Evolutionary conservation across 2,113 vertebrate genomes (phyloP).

Genomic region (Manacus vitellinus): DNA sequence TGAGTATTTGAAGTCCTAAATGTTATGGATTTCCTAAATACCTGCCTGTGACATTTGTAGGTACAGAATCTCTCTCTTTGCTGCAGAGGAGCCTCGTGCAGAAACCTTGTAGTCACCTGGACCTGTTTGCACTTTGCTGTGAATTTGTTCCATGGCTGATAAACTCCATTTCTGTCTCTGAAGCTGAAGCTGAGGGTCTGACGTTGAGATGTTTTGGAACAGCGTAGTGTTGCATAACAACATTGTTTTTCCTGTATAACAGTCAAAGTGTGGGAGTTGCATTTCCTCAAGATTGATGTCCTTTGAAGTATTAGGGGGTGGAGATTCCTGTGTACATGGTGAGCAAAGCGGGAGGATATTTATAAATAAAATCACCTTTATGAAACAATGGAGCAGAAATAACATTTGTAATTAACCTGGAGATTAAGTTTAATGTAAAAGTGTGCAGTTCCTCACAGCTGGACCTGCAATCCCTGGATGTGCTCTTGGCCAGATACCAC

Average conservation of each 20-base stretch:
- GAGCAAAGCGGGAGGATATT: background rate
- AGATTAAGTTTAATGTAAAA: background rate
- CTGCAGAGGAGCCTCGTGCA: background rate
- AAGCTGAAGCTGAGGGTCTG: background rate
- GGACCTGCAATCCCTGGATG: background rate
- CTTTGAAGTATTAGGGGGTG: constrained; percentile 18
- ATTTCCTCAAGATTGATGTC: constrained; percentile 46
- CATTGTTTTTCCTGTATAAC: constrained; percentile 28
- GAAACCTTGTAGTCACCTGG: background rate
- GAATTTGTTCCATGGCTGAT: background rate
- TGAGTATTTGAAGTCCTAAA: background rate
- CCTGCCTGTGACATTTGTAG: background rate
- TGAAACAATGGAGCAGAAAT: constrained; percentile 55
- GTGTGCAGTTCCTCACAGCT: background rate
- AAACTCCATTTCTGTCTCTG: background rate
- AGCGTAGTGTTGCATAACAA: background rate
- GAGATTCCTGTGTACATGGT: constrained; percentile 47
- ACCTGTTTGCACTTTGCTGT: background rate
- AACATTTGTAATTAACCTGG: background rate
- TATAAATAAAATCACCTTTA: constrained; percentile 24
- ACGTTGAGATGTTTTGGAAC: constrained; percentile 24
- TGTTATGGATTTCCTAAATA: background rate
- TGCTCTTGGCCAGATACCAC: background rate
- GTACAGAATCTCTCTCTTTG: background rate
- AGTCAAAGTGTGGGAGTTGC: constrained; percentile 56